Evolutionary conservation across 2,797 vertebrate species (phyloP).

Genomic region (Pterois miles): DNA sequence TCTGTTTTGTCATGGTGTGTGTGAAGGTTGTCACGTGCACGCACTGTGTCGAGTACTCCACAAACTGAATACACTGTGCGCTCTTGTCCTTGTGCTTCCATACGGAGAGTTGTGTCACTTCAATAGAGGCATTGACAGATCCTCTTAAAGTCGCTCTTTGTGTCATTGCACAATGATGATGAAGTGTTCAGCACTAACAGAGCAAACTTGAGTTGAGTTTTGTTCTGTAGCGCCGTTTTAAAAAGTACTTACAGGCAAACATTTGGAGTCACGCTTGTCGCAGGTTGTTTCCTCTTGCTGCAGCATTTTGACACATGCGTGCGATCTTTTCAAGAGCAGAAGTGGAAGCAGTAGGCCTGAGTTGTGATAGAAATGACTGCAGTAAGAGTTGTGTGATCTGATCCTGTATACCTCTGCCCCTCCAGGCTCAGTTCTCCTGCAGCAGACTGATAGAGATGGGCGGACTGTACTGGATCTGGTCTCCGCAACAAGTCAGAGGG

Average conservation of each 20-base stretch:
- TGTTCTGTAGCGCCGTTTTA: not conserved
- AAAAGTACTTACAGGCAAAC: not conserved
- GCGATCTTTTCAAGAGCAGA: not conserved
- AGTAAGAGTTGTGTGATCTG: constrained; percentile 3
- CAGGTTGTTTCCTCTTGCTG: not conserved
- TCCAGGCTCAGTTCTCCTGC: constrained; percentile 89
- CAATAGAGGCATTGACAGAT: not conserved
- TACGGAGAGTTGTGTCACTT: not conserved
- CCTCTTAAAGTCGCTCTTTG: not conserved
- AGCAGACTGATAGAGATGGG: constrained; percentile 80
- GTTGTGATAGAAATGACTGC: not conserved
- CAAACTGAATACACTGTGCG: not conserved
- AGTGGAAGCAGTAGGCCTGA: not conserved
- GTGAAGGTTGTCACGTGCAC: not conserved
- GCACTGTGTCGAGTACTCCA: not conserved
- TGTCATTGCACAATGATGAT: not conserved
- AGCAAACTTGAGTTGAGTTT: not conserved
- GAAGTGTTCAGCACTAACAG: not conserved
- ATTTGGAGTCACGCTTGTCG: not conserved
- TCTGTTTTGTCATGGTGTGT: not conserved
- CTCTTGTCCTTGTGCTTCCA: constrained; percentile 2
- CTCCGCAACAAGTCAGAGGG: constrained; percentile 70
- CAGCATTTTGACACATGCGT: not conserved
- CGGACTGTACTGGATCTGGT: constrained; percentile 87
- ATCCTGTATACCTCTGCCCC: constrained; percentile 41